These are phyloP conservation scores for Alloplasta piceator DNA, from an alignment of 2,888 invertebrate species.

Conservation along the genomic window DNA sequence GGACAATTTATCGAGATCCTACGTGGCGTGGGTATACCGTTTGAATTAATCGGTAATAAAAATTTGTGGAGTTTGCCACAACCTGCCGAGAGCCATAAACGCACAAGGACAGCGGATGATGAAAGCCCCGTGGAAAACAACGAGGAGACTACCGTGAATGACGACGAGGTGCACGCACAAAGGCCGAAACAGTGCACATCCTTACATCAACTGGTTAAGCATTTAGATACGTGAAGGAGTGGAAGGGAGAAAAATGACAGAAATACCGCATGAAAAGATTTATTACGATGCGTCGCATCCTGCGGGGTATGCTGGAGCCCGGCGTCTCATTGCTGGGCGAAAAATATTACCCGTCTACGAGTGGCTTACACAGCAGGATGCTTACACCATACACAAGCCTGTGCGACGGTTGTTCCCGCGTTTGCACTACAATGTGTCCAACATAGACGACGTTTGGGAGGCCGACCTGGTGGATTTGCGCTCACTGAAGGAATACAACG, in stretches of 20 bases:
- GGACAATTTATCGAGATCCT: no score
- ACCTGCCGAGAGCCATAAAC: not conserved
- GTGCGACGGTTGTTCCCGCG: conserved; percentile 39
- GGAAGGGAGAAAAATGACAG: not conserved
- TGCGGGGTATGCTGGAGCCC: no score
- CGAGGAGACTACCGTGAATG: no score
- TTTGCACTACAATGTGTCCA: conserved; percentile 37
- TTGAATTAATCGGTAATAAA: conserved; percentile 29
- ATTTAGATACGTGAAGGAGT: not conserved
- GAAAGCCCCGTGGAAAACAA: not conserved
- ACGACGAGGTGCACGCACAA: no score
- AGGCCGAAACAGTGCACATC: not conserved
- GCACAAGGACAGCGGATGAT: no score
- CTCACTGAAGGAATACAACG: no score
- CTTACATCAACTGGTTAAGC: not conserved
- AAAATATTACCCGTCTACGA: conserved; percentile 15
- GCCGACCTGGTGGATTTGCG: no score
- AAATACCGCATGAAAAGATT: conserved; percentile 12
- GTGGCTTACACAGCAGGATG: conserved; percentile 9
- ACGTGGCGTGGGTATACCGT: no score
- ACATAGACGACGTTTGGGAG: conserved; percentile 66
- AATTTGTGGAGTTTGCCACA: conserved; percentile 20
- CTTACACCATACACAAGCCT: conserved; percentile 49
- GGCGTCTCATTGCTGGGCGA: no score
- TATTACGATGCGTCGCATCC: conserved; percentile 58